A percentile compares a stretch with the other conserved stretches of the same genome.
Conservation (phyloP, 2,797 vertebrate genomes). For the Martes flavigula region DNA sequence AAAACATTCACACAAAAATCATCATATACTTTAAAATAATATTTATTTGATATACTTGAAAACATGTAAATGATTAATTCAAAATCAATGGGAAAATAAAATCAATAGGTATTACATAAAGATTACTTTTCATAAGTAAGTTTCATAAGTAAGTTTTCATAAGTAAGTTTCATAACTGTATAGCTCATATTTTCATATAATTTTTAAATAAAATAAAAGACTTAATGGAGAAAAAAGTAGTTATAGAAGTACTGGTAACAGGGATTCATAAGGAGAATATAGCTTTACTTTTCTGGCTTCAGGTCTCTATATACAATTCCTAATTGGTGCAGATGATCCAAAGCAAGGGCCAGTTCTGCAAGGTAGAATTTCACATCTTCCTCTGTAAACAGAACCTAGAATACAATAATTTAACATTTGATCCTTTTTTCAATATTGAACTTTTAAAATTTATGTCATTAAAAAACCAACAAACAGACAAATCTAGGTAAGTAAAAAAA, state of each 20-base stretch:
- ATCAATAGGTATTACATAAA: not conserved
- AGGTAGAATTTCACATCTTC: slow-evolving; percentile 99
- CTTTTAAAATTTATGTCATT: slow-evolving; percentile 61
- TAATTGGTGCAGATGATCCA: slow-evolving; percentile 98
- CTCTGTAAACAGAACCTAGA: slow-evolving; percentile 99
- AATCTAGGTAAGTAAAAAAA: slow-evolving; percentile 16
- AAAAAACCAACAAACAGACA: slow-evolving; percentile 45
- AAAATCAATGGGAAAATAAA: not conserved
- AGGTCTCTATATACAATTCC: slow-evolving; percentile 99
- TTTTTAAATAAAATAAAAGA: not conserved
- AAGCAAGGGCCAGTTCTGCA: slow-evolving; percentile 98
- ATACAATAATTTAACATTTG: slow-evolving; percentile 97
- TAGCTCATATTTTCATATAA: slow-evolving; percentile 9
- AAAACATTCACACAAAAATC: slow-evolving; percentile 60
- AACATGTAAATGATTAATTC: slow-evolving; percentile 41
- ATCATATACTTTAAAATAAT: not conserved
- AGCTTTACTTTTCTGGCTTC: slow-evolving; percentile 99
- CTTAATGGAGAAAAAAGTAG: slow-evolving; percentile 48
- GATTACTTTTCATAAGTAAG: slow-evolving; percentile 43
- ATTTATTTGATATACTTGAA: not conserved
- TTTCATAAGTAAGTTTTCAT: not conserved
- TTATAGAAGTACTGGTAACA: slow-evolving; percentile 73
- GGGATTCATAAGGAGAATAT: slow-evolving; percentile 78
- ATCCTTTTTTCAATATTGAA: slow-evolving; percentile 85
- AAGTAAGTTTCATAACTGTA: not conserved